A percentile compares a stretch with the other conserved stretches of the same genome.
phyloP scores from a whole-genome alignment of 64 coral and sea anemone species.

The Dendrophyllia cribrosa region DNA sequence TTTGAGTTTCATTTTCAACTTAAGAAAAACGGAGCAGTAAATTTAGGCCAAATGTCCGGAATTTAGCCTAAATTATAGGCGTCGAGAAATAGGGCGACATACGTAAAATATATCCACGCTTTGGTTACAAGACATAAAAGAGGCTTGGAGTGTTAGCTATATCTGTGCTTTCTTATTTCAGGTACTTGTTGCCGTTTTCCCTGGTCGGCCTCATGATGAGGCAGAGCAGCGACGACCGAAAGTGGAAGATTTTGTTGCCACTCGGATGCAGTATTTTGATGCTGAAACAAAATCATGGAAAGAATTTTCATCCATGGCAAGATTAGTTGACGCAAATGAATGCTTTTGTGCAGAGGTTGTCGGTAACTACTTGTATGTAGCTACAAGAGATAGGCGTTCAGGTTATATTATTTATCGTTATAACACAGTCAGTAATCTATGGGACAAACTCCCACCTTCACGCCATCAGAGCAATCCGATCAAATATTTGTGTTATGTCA shows the following conservation, averaged over 20 bases:
- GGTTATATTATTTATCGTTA: neutral
- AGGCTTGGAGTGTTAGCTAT: too few relatives aligned
- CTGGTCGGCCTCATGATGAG: too few relatives aligned
- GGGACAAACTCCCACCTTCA: neutral
- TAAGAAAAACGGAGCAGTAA: too few relatives aligned
- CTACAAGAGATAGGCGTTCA: neutral
- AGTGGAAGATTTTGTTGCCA: too few relatives aligned
- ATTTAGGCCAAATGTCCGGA: too few relatives aligned
- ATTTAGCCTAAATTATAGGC: too few relatives aligned
- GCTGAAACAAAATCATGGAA: neutral
- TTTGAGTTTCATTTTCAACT: too few relatives aligned
- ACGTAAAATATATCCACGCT: too few relatives aligned
- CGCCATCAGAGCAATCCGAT: fast-evolving
- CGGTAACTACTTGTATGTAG: slow-evolving; percentile 30
- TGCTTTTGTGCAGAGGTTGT: slow-evolving; percentile 1
- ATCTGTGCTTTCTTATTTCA: neutral
- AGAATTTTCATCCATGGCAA: neutral
- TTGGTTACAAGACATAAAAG: too few relatives aligned
- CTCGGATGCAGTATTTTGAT: too few relatives aligned
- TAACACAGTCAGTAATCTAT: neutral
- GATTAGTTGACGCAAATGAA: neutral
- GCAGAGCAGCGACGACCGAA: too few relatives aligned
- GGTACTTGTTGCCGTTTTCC: slow-evolving; percentile 12
- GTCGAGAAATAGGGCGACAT: too few relatives aligned
- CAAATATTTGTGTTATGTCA: neutral